Evolutionary conservation across 2,888 invertebrate genomes (phyloP).

Genomic region (Melieria omissa): DNA sequence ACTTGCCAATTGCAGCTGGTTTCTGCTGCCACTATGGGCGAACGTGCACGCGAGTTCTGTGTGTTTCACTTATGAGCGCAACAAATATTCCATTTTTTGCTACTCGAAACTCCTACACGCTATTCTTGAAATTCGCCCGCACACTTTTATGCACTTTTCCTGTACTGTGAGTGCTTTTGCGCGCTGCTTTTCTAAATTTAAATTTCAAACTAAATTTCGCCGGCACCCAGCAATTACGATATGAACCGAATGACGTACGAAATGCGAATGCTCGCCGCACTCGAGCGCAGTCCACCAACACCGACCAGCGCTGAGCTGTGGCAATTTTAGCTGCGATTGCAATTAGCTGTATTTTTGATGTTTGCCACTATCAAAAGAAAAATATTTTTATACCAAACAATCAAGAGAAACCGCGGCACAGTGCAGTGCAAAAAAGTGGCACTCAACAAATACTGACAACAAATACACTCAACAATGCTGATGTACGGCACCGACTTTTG

Average conservation of each 20-base stretch:
- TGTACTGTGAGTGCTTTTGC: background rate
- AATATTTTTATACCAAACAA: no score
- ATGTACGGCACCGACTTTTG: no score
- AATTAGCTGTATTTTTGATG: slow-evolving; percentile 4
- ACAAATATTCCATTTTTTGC: background rate
- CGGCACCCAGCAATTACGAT: slow-evolving; percentile 12
- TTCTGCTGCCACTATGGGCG: no score
- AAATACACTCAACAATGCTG: no score
- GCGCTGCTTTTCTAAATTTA: slow-evolving; percentile 7
- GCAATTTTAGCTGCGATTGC: slow-evolving; percentile 25
- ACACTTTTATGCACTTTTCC: no score
- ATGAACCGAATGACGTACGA: slow-evolving; percentile 24
- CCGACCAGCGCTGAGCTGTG: background rate
- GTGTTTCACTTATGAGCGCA: background rate
- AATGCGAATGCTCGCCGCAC: slow-evolving; percentile 26
- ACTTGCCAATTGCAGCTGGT: no score
- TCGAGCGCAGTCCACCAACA: slow-evolving; percentile 24
- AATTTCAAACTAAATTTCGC: slow-evolving; percentile 1
- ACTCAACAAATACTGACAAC: no score
- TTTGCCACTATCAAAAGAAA: no score
- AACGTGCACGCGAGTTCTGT: no score
- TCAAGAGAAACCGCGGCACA: background rate
- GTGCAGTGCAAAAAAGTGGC: slow-evolving; percentile 2
- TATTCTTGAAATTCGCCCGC: background rate
- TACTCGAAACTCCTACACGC: background rate